Percentiles rank a stretch among this genome's conserved stretches.
Evolutionary conservation across 2,888 invertebrate genomes (phyloP).

Genomic region (Pollenia amentaria): DNA sequence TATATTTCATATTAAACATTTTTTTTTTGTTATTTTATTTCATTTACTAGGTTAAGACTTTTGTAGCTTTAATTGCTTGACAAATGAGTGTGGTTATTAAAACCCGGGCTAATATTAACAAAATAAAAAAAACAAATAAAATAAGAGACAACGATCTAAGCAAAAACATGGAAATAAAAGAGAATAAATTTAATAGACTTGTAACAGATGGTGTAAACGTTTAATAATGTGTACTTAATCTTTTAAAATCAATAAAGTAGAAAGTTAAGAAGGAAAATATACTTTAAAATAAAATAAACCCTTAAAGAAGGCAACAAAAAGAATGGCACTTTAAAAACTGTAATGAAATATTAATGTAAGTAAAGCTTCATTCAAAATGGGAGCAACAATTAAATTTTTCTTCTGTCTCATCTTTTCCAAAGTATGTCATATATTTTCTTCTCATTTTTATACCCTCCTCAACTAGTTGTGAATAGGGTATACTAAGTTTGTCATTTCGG

Average conservation of each 20-base stretch:
- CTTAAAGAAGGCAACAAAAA: constrained; percentile 26
- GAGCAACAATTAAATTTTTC: too few species aligned
- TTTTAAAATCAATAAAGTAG: constrained; percentile 15
- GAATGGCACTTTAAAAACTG: too few species aligned
- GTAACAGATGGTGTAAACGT: constrained; percentile 43
- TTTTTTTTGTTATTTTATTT: not conserved
- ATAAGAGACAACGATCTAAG: constrained; percentile 12
- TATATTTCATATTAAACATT: constrained; percentile 15
- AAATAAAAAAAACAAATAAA: constrained; percentile 1
- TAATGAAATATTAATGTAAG: too few species aligned
- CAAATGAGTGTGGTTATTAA: constrained; percentile 63
- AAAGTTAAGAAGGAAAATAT: not conserved
- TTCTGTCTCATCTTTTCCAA: too few species aligned
- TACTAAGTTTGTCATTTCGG: too few species aligned
- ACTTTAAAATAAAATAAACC: not conserved
- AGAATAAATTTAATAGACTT: constrained; percentile 36
- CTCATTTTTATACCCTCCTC: too few species aligned
- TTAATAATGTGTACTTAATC: constrained; percentile 26
- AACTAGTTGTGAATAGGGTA: too few species aligned
- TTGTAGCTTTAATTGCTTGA: constrained; percentile 63
- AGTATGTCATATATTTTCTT: too few species aligned
- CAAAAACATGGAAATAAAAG: not conserved
- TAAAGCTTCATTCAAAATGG: too few species aligned
- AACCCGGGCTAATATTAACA: not conserved
- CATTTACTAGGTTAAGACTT: constrained; percentile 47